These are phyloP conservation scores for Pseudoatta argentina DNA, from an alignment of 1,140 invertebrate genomes.

Conservation along the genomic window DNA sequence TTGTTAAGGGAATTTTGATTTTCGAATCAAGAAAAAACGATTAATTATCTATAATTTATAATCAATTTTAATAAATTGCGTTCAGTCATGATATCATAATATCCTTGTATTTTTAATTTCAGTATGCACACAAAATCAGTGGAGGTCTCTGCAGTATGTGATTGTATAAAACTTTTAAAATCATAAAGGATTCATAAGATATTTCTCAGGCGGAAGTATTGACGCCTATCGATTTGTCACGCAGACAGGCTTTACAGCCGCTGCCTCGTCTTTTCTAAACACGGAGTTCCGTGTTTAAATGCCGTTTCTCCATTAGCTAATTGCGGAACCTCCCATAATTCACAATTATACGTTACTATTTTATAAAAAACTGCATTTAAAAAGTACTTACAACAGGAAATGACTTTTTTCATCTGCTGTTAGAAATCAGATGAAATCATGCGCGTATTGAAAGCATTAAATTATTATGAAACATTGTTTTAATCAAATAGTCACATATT, in stretches of 20 bases:
- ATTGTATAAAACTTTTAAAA: conserved; percentile 6
- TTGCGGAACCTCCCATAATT: conserved; percentile 10
- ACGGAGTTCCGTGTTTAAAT: conserved; percentile 50
- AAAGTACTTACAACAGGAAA: background rate
- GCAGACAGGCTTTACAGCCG: conserved; percentile 76
- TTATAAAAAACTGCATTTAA: background rate
- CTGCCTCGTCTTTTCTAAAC: conserved; percentile 26
- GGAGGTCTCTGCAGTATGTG: background rate
- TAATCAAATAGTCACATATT: background rate
- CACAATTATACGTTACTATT: background rate
- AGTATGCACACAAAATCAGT: background rate
- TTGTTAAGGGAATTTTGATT: conserved; percentile 2
- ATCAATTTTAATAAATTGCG: background rate
- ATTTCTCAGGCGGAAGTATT: conserved; percentile 38
- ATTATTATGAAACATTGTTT: background rate
- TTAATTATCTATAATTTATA: background rate
- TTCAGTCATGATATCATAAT: background rate
- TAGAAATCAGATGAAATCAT: background rate
- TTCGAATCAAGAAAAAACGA: background rate
- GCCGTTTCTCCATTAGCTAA: conserved; percentile 40
- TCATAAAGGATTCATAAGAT: conserved; percentile 11
- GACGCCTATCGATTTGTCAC: conserved; percentile 54
- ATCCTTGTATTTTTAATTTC: background rate
- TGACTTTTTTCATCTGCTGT: background rate
- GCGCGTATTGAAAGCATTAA: background rate